Evolutionary conservation across 1,140 invertebrate genomes (phyloP).

Genomic region (Ridgeia piscesae): DNA sequence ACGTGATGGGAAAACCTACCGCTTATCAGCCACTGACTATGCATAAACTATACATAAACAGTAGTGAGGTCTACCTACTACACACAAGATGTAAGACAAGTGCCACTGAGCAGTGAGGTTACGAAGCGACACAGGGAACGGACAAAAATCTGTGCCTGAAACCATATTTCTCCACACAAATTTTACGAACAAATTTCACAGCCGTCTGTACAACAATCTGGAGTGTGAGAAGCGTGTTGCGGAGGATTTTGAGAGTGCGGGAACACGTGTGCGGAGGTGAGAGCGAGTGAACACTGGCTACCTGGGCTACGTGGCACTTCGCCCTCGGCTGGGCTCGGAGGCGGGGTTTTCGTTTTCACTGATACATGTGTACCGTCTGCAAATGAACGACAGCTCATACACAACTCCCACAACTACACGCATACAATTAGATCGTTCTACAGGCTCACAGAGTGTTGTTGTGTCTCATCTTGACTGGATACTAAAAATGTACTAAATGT

Average conservation of each 20-base stretch:
- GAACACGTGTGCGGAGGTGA: background rate
- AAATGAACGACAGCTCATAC: background rate
- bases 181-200: background rate
- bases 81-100: background rate
- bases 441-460: background rate
- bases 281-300: background rate
- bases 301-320: constrained; percentile 1
- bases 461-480: too few species aligned
- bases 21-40: background rate
- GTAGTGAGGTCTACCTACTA: background rate
- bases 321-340: constrained; percentile 24
- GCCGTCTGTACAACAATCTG: background rate
- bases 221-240: background rate
- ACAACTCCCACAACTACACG: background rate
- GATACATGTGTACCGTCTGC: constrained; percentile 18
- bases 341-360: constrained; percentile 25
- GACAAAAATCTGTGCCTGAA: background rate
- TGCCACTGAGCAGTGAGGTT: background rate
- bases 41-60: background rate
- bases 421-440: background rate
- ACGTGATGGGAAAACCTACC: background rate
- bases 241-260: background rate
- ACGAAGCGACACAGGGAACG: too few species aligned
- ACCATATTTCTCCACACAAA: background rate
- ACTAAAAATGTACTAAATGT: background rate